Conservation (phyloP, 1,140 invertebrate species). For the Uloborus diversus region DNA sequence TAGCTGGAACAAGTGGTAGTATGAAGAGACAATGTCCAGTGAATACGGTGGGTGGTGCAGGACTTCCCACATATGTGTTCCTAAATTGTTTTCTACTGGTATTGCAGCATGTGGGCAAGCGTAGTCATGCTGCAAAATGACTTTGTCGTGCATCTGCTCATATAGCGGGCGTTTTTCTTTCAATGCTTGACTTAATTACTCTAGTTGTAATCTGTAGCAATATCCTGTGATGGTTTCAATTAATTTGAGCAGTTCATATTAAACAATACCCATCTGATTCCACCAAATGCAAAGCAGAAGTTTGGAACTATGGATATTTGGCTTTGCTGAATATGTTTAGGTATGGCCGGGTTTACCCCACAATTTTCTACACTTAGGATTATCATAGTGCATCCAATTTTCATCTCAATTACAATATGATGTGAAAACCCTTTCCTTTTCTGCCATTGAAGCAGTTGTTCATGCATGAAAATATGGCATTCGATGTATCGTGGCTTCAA, state of each 20-base stretch:
- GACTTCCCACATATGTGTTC: background rate
- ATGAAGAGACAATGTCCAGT: background rate
- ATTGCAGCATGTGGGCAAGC: background rate
- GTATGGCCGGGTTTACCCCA: background rate
- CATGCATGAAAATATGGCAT: background rate
- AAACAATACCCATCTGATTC: background rate
- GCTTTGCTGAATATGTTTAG: background rate
- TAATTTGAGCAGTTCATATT: background rate
- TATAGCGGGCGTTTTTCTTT: background rate
- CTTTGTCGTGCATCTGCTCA: background rate
- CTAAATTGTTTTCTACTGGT: background rate
- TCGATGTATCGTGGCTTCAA: background rate
- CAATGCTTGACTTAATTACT: background rate
- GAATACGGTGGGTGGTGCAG: background rate
- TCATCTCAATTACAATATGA: background rate
- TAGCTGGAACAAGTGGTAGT: background rate
- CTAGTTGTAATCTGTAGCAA: background rate
- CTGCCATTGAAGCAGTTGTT: slow-evolving; percentile 5
- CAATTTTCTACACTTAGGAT: background rate
- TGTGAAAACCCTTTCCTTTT: background rate
- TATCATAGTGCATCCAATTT: background rate
- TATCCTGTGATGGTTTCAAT: background rate
- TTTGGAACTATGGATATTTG: background rate
- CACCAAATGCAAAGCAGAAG: background rate
- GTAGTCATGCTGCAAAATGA: background rate